Evolutionary conservation across 2,888 invertebrate species (phyloP).

Genomic region (Tiphia femorata): DNA sequence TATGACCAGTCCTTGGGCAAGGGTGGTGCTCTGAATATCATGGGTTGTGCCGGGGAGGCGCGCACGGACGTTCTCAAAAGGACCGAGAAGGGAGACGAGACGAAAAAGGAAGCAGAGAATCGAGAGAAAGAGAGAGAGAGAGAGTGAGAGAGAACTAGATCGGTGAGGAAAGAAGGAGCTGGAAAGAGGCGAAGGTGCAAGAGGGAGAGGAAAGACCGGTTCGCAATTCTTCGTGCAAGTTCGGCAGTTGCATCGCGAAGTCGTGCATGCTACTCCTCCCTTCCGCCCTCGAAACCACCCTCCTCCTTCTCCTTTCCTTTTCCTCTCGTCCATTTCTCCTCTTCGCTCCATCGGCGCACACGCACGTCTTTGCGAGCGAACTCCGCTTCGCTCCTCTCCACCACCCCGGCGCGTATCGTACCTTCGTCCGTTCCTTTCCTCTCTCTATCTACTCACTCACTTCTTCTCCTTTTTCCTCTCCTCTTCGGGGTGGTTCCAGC

Average conservation of each 20-base stretch:
- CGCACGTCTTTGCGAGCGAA: not conserved
- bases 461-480: too few relatives aligned
- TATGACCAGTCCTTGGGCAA: slow-evolving; percentile 34
- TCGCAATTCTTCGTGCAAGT: slow-evolving; percentile 48
- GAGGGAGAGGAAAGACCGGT: slow-evolving; percentile 42
- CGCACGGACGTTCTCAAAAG: not conserved
- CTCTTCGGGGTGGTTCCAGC: too few relatives aligned
- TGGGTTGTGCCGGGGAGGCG: slow-evolving; percentile 19
- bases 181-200: slow-evolving; percentile 18
- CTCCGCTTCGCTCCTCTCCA: too few relatives aligned
- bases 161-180: not conserved
- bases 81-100: slow-evolving; percentile 10
- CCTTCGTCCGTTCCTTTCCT: not conserved
- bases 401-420: not conserved
- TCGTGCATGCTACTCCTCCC: slow-evolving; percentile 33
- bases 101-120: slow-evolving; percentile 3
- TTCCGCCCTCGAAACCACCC: too few relatives aligned
- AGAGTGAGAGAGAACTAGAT: not conserved
- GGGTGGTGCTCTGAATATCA: slow-evolving; percentile 42
- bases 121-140: slow-evolving; percentile 8
- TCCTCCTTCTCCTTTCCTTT: not conserved
- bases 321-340: not conserved
- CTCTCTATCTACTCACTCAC: not conserved
- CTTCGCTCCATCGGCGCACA: not conserved
- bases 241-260: slow-evolving; percentile 42